Evolutionary conservation across 2,797 vertebrate genomes (phyloP).

Genomic region (Phataginus tricuspis): DNA sequence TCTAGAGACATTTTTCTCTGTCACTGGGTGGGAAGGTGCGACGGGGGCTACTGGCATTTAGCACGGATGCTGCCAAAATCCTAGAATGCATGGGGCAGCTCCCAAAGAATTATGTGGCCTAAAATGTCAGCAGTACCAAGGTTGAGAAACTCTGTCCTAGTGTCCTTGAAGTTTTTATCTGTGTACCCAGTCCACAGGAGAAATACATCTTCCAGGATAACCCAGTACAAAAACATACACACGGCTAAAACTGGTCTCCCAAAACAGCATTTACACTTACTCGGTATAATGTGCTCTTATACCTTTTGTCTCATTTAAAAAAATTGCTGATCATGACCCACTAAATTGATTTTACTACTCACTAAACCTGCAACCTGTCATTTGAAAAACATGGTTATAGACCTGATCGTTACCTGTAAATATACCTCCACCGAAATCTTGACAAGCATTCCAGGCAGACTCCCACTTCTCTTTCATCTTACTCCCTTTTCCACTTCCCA

Average conservation of each 20-base stretch:
- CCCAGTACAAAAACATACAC: neutral
- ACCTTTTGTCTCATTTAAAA: neutral
- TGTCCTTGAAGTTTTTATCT: neutral
- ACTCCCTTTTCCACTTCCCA: neutral
- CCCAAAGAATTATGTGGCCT: neutral
- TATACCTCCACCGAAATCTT: neutral
- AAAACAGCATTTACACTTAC: neutral
- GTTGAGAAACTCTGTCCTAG: neutral
- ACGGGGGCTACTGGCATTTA: neutral
- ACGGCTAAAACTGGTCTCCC: neutral
- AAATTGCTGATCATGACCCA: neutral
- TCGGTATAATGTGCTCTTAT: neutral
- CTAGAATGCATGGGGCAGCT: neutral
- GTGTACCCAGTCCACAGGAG: neutral
- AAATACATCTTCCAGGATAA: neutral
- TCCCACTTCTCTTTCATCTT: neutral
- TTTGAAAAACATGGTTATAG: neutral
- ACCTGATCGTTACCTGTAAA: neutral
- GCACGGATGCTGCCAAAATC: neutral
- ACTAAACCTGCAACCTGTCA: neutral
- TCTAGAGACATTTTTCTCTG: neutral
- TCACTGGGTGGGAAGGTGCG: neutral
- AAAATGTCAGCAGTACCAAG: neutral
- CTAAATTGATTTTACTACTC: neutral
- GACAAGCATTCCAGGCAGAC: neutral